Evolutionary conservation across 1,140 invertebrate genomes (phyloP).

Genomic region (Trinorchestia longiramus): DNA sequence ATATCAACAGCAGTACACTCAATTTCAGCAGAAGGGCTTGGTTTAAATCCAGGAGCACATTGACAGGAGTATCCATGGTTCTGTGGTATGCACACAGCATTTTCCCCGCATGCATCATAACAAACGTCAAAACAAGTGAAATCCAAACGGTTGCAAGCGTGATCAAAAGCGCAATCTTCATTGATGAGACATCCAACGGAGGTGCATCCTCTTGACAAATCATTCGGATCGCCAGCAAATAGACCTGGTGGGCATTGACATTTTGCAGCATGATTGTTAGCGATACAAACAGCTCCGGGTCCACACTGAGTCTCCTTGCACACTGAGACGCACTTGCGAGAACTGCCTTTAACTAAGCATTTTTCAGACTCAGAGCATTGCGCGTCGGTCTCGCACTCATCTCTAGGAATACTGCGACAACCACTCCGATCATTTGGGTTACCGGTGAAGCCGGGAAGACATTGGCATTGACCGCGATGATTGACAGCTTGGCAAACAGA

Average conservation of each 20-base stretch:
- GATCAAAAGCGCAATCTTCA: slow-evolving; percentile 81
- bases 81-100: slow-evolving; percentile 89
- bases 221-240: slow-evolving; percentile 86
- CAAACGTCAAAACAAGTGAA: slow-evolving; percentile 87
- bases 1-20: slow-evolving; percentile 74
- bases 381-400: slow-evolving; percentile 82
- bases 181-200: slow-evolving; percentile 87
- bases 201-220: slow-evolving; percentile 80
- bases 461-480: slow-evolving; percentile 84
- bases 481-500: slow-evolving; percentile 81
- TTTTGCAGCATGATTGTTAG: slow-evolving; percentile 87
- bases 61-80: slow-evolving; percentile 84
- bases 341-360: slow-evolving; percentile 74
- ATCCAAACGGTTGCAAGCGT: slow-evolving; percentile 84
- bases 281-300: slow-evolving; percentile 85
- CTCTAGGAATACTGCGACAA: slow-evolving; percentile 79
- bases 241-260: slow-evolving; percentile 88
- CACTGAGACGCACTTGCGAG: slow-evolving; percentile 78
- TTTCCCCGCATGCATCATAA: slow-evolving; percentile 84
- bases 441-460: slow-evolving; percentile 82
- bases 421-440: slow-evolving; percentile 90
- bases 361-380: slow-evolving; percentile 85
- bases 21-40: slow-evolving; percentile 84
- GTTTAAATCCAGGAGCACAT: slow-evolving; percentile 84
- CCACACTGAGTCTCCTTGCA: slow-evolving; percentile 84